A percentile compares a stretch with the other conserved stretches of the same genome.
These are phyloP conservation scores for Scaptomyza montana DNA, from an alignment of 1,140 invertebrate genomes.

Conservation along the genomic window DNA sequence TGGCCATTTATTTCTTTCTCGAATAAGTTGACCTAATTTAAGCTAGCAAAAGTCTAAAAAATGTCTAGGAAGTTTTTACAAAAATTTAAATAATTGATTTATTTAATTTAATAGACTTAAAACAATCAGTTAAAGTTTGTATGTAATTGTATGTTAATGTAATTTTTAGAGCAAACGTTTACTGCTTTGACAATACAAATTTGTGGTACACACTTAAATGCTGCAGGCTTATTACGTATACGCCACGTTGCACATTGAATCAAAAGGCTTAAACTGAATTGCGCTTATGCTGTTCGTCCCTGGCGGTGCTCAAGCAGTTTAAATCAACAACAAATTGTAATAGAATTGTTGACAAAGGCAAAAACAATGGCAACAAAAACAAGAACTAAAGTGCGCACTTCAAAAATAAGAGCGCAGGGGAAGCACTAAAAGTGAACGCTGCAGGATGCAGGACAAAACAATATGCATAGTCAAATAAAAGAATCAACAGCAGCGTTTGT, in stretches of 20 bases:
- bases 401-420: conserved; percentile 50
- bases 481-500: neutral
- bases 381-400: conserved; percentile 53
- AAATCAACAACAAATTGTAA: conserved; percentile 66
- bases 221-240: conserved; percentile 23
- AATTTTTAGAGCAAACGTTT: neutral
- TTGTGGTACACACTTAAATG: conserved; percentile 1
- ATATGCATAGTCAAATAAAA: conserved; percentile 15
- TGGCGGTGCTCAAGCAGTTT: conserved; percentile 14
- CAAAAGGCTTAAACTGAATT: conserved; percentile 20
- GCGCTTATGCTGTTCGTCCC: neutral
- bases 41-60: too few species aligned
- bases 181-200: neutral
- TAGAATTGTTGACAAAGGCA: conserved; percentile 66
- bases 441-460: conserved; percentile 51
- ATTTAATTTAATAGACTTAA: neutral
- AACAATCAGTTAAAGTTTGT: neutral
- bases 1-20: conserved; percentile 11
- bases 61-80: too few species aligned
- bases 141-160: too few species aligned
- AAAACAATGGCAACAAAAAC: conserved; percentile 49
- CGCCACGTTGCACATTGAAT: conserved; percentile 16
- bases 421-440: conserved; percentile 30
- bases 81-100: too few species aligned
- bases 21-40: conserved; percentile 27